Conservation (phyloP, 2,113 vertebrate species). For the Athene cunicularia region DNA sequence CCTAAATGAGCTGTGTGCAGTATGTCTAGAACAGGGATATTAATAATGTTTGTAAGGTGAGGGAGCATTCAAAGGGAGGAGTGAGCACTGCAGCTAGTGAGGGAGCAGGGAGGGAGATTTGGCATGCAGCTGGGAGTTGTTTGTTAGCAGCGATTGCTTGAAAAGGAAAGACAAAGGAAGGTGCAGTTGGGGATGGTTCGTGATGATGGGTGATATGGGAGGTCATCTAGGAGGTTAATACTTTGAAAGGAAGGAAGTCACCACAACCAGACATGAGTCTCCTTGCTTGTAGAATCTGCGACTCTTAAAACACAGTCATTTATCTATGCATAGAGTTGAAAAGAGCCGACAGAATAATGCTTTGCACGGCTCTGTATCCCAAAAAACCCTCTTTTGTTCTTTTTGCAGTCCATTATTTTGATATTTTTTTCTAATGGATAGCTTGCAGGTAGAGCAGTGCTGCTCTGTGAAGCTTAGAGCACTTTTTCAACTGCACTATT, state of each 20-base stretch:
- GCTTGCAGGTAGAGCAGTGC: not conserved
- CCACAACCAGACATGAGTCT: fast-evolving
- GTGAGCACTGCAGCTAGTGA: not conserved
- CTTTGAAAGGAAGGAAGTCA: not conserved
- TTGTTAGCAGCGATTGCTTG: not conserved
- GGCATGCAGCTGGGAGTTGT: not conserved
- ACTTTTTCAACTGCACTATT: not conserved
- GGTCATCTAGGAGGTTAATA: not conserved
- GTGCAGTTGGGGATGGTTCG: not conserved
- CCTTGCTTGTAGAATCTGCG: not conserved
- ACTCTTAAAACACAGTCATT: not conserved
- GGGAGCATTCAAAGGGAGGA: not conserved
- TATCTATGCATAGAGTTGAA: not conserved
- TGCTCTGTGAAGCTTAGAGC: not conserved
- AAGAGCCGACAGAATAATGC: not conserved
- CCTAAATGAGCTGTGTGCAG: not conserved
- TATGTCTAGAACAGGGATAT: not conserved
- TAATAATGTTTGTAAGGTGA: not conserved
- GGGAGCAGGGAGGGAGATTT: not conserved
- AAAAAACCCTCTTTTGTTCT: not conserved
- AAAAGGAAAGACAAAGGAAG: not conserved
- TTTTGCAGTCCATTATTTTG: not conserved
- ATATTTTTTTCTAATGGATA: not conserved
- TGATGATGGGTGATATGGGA: not conserved
- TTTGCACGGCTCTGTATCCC: not conserved